Percentiles rank a stretch among this genome's conserved stretches.
Evolutionary conservation across 2,797 vertebrate species (phyloP).

Genomic region (Lithobates sylvaticus): DNA sequence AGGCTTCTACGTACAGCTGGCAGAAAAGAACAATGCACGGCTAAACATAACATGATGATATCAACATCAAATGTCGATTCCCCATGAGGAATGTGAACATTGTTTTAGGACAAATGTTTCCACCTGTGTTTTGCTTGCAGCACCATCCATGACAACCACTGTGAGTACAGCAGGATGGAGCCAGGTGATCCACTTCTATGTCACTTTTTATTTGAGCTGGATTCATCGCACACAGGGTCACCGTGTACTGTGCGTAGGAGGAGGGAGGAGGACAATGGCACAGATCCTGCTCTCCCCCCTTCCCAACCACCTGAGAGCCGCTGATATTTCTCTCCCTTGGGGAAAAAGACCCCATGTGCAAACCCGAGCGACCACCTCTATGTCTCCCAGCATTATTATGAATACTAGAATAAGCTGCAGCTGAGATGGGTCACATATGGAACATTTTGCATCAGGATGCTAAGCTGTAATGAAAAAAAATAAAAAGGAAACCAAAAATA

Average conservation of each 20-base stretch:
- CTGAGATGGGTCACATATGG: conserved; percentile 57
- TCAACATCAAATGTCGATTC: not conserved
- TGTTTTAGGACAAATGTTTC: conserved; percentile 31
- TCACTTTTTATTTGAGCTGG: conserved; percentile 65
- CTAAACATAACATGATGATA: not conserved
- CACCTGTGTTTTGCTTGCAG: conserved; percentile 37
- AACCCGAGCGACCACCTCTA: conserved; percentile 68
- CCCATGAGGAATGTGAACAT: conserved; percentile 28
- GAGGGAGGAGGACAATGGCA: conserved; percentile 51
- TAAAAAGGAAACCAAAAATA: not conserved
- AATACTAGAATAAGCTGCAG: conserved; percentile 72
- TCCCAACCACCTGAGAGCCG: conserved; percentile 68
- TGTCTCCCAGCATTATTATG: conserved; percentile 74
- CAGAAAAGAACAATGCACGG: too few relatives aligned
- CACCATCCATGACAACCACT: conserved; percentile 10
- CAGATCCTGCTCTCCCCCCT: conserved; percentile 64
- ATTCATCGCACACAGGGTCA: conserved; percentile 56
- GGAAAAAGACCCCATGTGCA: conserved; percentile 68
- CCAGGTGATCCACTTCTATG: conserved; percentile 52
- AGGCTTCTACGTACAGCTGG: too few relatives aligned
- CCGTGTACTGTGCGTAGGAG: conserved; percentile 60
- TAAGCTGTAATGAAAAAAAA: not conserved
- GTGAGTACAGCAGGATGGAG: not conserved
- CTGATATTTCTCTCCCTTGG: conserved; percentile 70
- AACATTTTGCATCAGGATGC: not conserved